Evolutionary conservation across 2,113 vertebrate species (phyloP).

Genomic region (Calcarius ornatus): DNA sequence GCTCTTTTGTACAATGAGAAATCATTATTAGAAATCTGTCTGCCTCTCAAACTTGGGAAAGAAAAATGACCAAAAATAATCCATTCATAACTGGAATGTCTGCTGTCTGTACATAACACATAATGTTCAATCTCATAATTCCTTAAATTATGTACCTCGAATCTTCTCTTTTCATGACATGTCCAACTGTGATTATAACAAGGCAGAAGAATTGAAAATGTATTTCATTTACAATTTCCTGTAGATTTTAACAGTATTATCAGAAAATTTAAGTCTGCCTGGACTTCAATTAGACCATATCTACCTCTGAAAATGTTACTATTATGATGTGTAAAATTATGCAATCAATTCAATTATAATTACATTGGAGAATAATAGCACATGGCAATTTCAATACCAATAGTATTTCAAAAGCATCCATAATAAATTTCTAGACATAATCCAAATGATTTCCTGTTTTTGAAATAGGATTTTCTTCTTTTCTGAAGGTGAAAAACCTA

Average conservation of each 20-base stretch:
- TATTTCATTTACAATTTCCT: not conserved
- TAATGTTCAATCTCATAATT: not conserved
- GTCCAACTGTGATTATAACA: not conserved
- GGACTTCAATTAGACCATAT: constrained; percentile 25
- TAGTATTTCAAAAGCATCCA: constrained; percentile 49
- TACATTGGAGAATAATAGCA: constrained; percentile 33
- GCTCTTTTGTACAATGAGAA: not conserved
- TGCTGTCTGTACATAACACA: not conserved
- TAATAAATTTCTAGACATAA: constrained; percentile 54
- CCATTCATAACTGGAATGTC: not conserved
- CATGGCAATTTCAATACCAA: constrained; percentile 38
- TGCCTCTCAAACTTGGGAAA: not conserved
- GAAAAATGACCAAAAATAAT: not conserved
- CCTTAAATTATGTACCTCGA: not conserved
- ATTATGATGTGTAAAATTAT: constrained; percentile 34
- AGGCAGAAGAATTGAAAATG: not conserved
- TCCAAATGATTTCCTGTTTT: constrained; percentile 54
- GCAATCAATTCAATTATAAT: constrained; percentile 58
- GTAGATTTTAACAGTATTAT: not conserved
- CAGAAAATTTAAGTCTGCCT: constrained; percentile 23
- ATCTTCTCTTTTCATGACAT: not conserved
- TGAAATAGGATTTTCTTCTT: constrained; percentile 51
- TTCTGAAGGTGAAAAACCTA: constrained; percentile 38
- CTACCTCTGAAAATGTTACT: constrained; percentile 43
- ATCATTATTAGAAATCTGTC: not conserved